phyloP scores from a whole-genome alignment of 2,113 vertebrate genomes.

The Erythrolamprus reginae region DNA sequence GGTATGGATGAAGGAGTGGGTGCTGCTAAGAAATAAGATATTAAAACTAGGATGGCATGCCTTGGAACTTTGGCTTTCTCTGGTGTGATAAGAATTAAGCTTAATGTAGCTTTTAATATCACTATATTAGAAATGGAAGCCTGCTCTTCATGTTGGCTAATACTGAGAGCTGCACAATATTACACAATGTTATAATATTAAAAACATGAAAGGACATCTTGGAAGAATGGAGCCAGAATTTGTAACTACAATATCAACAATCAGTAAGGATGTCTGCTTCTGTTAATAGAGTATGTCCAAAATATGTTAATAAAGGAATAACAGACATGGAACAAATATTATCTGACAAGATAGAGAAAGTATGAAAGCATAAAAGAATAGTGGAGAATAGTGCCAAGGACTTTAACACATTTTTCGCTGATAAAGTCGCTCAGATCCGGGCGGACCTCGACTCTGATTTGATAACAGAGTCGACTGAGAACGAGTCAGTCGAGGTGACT shows the following conservation, averaged over 20 bases:
- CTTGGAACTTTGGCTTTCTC: background rate
- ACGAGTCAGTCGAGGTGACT: too few relatives aligned
- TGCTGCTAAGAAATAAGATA: background rate
- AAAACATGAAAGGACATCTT: background rate
- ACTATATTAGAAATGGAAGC: background rate
- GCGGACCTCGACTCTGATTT: too few relatives aligned
- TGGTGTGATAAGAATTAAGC: background rate
- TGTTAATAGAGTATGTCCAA: background rate
- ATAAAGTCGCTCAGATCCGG: too few relatives aligned
- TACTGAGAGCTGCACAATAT: background rate
- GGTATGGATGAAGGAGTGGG: background rate
- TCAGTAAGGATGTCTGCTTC: background rate
- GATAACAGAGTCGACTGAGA: too few relatives aligned
- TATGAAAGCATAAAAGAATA: background rate
- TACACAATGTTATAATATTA: too few relatives aligned
- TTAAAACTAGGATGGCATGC: background rate
- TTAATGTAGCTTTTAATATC: background rate
- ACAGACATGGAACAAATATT: background rate
- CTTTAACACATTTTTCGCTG: too few relatives aligned
- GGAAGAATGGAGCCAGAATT: background rate
- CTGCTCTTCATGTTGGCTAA: background rate
- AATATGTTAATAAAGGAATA: background rate
- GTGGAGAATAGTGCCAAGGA: too few relatives aligned
- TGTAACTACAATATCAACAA: background rate
- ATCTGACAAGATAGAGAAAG: background rate